These are phyloP conservation scores for Mimas tiliae DNA, from an alignment of 2,888 invertebrate genomes.

Conservation along the genomic window DNA sequence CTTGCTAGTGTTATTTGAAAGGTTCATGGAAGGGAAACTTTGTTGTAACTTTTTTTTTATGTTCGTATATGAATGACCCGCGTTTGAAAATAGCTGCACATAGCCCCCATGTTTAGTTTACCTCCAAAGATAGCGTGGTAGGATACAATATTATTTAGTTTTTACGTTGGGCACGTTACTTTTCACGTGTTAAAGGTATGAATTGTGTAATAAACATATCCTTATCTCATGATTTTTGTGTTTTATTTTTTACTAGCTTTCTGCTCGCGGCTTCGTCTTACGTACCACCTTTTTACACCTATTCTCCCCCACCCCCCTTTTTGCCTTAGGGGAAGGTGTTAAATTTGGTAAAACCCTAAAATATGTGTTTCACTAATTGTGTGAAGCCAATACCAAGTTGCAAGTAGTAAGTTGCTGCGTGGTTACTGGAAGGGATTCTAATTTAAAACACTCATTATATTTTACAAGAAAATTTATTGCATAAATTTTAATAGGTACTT, in stretches of 20 bases:
- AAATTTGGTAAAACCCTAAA: no score
- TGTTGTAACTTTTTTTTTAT: constrained; percentile 19
- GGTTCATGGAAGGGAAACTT: constrained; percentile 40
- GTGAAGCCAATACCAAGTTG: no score
- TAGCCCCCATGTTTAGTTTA: constrained; percentile 70
- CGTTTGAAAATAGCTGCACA: constrained; percentile 41
- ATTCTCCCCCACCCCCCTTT: no score
- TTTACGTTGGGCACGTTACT: constrained; percentile 57
- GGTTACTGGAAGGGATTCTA: no score
- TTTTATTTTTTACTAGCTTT: constrained; percentile 37
- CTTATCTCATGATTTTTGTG: constrained; percentile 71
- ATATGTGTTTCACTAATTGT: no score
- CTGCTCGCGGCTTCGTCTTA: no score
- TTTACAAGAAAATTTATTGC: no score
- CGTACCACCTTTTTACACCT: no score
- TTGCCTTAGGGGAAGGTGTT: no score
- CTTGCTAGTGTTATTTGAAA: constrained; percentile 47
- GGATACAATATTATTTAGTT: constrained; percentile 69
- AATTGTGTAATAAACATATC: constrained; percentile 84
- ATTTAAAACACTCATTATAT: no score
- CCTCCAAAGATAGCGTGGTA: constrained; percentile 82
- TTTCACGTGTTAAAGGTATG: constrained; percentile 63
- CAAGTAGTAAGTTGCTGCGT: no score
- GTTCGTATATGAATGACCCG: constrained; percentile 20
- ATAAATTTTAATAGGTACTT: no score